Base-by-base conservation (phyloP, 2,888 invertebrate species). In the Tryphoninae sp. region DNA sequence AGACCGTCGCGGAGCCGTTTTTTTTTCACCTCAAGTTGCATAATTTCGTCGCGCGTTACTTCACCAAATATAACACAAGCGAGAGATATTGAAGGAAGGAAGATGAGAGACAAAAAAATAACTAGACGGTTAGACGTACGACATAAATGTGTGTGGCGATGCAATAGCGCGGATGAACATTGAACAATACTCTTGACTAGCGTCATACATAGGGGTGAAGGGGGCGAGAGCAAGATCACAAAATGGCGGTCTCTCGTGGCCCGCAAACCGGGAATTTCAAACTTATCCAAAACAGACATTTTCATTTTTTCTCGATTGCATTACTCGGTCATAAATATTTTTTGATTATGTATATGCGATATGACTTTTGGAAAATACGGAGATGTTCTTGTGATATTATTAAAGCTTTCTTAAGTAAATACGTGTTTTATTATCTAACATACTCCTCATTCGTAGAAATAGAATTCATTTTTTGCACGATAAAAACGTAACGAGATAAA, bases 141-240 rank as follows among this genome's bases (percentile, higher is more conserved):
- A 80, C 81, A 81, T 81, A 67, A 65, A 67, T 77, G 62, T 40
- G 82, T 80, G 84, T 87, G 84, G 83, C 87, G 86, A 84, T 87
- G 87, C 87, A 86, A 89, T 89, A 82, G 86, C 87, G 85, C 80
- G 59, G 42, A 77, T 87, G 85, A 86, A 86, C 87, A 87, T 88
- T 89, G 85, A 87, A 87, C 88, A 88, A 86, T 88, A 45, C 19
- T 89, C 88, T 90, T 90, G 90, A 90, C 90, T 90, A 89, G 88
- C 90, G 89, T 87, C 87, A 88, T 88, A 86, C 83, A 64, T 65
- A 59, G 7, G 7, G 19, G 64, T 45, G 55, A 26, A 77, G 55
- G 33, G 33, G 33, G 33, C 3, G 6, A 4, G 4, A 7, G 33
- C 33, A 6, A 33, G 33, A 33, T 33, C 33, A 40, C 61, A 69